A percentile compares a stretch with the other conserved stretches of the same genome.
phyloP scores from a whole-genome alignment of 1,140 invertebrate species.

The Bombus pascuorum region DNA sequence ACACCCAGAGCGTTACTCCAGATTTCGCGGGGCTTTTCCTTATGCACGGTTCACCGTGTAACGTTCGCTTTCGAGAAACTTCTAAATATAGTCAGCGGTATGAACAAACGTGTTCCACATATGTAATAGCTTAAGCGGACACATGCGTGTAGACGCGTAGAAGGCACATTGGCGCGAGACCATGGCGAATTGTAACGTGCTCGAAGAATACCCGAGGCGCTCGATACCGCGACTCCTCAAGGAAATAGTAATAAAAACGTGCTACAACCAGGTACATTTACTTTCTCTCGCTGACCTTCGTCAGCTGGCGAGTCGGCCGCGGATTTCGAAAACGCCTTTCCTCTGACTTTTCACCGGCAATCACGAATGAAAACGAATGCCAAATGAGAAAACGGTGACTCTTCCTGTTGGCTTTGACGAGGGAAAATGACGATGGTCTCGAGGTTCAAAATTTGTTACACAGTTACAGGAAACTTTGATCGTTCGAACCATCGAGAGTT shows the following conservation, averaged over 20 bases:
- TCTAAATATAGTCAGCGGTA: conserved; percentile 51
- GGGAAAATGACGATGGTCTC: too few relatives aligned
- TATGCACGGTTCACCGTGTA: conserved; percentile 1
- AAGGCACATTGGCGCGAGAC: conserved; percentile 9
- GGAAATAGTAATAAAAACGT: conserved; percentile 58
- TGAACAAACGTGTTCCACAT: conserved; percentile 54
- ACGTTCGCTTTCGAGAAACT: conserved; percentile 47
- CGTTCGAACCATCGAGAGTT: too few relatives aligned
- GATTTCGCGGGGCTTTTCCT: conserved; percentile 42
- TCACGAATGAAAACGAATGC: neutral
- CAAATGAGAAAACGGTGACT: neutral
- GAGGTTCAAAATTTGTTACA: too few relatives aligned
- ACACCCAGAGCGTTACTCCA: neutral
- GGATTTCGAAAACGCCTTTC: conserved; percentile 38
- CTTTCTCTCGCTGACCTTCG: conserved; percentile 54
- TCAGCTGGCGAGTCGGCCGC: neutral
- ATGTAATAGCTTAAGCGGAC: conserved; percentile 43
- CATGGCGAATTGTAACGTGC: conserved; percentile 47
- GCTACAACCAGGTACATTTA: conserved; percentile 29
- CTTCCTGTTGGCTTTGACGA: neutral
- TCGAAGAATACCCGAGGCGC: conserved; percentile 39
- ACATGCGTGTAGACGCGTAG: neutral
- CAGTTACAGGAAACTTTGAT: too few relatives aligned
- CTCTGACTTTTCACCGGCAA: conserved; percentile 18
- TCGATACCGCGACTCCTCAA: neutral